Base-by-base conservation (phyloP, 2,113 vertebrate species). In the Malaclemys terrapin region DNA sequence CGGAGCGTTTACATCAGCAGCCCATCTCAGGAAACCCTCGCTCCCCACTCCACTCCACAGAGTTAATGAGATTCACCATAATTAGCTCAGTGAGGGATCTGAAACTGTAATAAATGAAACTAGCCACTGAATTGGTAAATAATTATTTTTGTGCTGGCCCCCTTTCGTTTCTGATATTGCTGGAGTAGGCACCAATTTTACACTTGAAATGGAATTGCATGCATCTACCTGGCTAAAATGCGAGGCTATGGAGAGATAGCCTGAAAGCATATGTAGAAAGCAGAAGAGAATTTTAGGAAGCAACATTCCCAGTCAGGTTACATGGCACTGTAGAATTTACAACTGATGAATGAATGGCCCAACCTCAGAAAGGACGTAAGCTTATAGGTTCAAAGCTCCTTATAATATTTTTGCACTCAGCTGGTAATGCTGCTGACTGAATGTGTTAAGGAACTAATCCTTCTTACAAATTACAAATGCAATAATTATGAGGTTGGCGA, bases 71-170 rank as follows among this genome's bases (percentile, higher is more conserved):
- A 85, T 95, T 79, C 42, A 1, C 50, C 1, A 1, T 87, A 95
- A 96, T 95, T 95, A 96, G 85, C 92, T 87, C 90, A 20, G 79
- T 72, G 84, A 91, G 90, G 88, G 88, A 89, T 75, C 88, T 79
- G 90, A 89, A 87, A 92, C 53, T 7, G 16, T 72, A 95, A 92
- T 79, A 92, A 90, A 91, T 3, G 47, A 76, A 87, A 82, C 82
- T 84, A 59, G 80, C 62, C 3, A 5, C 80, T 13, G 80, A 92
- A 56, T 82, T 75, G 38, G 88, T 90, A 89, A 82, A 91, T 94
- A 83, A 86, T 89, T 89, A 89, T 87, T 85, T 92, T 87, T 42
- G 53, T 52, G 54, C 80, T 92, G 89, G 81, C 56, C 84, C 90
- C 85, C 80, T 89, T 81, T 82, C 14, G 38, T 31, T 89, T 90